Evolutionary conservation across 2,888 invertebrate genomes (phyloP), one percentile per base, ranked within the genome.

Genomic region (Phragmatobia fuliginosa): DNA sequence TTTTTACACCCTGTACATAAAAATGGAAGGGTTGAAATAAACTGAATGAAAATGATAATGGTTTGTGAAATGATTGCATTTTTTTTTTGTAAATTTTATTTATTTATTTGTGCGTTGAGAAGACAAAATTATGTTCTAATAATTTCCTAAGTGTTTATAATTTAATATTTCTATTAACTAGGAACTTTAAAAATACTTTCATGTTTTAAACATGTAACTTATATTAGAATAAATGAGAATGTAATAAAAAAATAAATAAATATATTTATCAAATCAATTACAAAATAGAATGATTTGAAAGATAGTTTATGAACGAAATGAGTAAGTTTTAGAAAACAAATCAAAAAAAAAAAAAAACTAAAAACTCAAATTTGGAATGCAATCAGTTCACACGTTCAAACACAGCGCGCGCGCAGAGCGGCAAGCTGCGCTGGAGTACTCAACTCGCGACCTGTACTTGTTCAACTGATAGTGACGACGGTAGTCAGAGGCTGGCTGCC

Each of bases 401-500:
- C 80, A 80, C 77, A 79, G 79, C 78, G 82, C 81, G 80, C 81
- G 85, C 82, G 84, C 84, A 85, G 92, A 90, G 90, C 88, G 91
- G 90, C 92, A 89, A 91, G 92, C 91, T 88, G 90, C 92, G 90
- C 64, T 62, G 68, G 68, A 59, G 75, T 73, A 72, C 76, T 73
- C 72, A 66, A 70, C 77, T 62, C 80, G 92, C 92, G 84, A 82
- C 75, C 59, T 71, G 61, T 52, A 67, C 61, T 64, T 67, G 71
- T 80, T 74, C 71, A 66, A 67, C 64, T 65, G 73, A 72, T 63
- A 67, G 72, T 70, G 72, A 70, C 72, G 71, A 65, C 68, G 65
- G 75, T 76, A 82, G 85, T 87, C 89, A 87, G 86, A 94, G 94
- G 93, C 94, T 94, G 94, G 94, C 94, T 93, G 94, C 93, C 88